Base-by-base conservation (phyloP, 2,797 vertebrate genomes). In the Tolypeutes matacus region DNA sequence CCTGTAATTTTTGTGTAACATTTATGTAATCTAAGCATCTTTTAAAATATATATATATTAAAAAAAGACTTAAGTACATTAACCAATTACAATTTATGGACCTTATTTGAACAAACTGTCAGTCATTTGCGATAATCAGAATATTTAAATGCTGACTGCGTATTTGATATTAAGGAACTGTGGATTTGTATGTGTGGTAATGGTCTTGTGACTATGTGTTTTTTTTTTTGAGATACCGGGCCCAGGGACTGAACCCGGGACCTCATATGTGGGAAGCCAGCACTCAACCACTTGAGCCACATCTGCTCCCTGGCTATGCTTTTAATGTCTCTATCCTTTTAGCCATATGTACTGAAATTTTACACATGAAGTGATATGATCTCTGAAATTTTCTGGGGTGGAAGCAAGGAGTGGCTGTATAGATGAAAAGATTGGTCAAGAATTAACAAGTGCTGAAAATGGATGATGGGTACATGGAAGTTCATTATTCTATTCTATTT, bases 51-150 rank as follows among this genome's bases (percentile, higher is more conserved):
- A n/a, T n/a, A n/a, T n/a, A n/a, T n/a, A 39, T 39, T 39, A 85
- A n/a, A 83, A 21, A 93, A 36, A 83, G 2, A 93, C 6, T 78
- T 88, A 91, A 53, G 42, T 39, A 86, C 25, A 81, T 53, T 51
- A 82, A 86, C 25, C 70, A 91, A 58, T 18, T 91, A 11, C 21
- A 86, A 58, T n/a, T 82, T 89, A 88, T 92, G 76, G 34, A 67
- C 15, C 21, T 65, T 89, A 81, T 60, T 86, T 86, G 88, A 96
- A 96, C 77, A 62, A 94, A 93, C 20, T 81, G 46, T 93, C 81
- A 91, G 60, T 95, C 62, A 82, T 67, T 64, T 88, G 69, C 11
- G 62, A 86, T 65, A 69, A 82, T 73, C 23, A 91, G 34, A 78
- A 80, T 76, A 76, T 87, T 25, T 87, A 56, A 88, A 80, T 49